Conservation (phyloP, 1,140 invertebrate species). For the Trialeurodes vaporariorum region DNA sequence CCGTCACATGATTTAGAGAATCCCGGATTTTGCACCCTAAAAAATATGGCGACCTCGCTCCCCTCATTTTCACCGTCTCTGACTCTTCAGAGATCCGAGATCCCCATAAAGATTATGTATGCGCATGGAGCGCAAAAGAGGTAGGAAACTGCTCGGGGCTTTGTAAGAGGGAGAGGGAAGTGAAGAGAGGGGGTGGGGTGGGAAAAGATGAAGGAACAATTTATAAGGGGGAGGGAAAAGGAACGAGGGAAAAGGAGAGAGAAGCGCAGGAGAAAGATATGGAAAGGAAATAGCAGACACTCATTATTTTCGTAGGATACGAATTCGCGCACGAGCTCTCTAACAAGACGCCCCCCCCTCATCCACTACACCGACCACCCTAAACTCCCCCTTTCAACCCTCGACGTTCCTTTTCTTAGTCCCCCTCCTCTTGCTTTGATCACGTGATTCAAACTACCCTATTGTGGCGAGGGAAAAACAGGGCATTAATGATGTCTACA, state of each 20-base stretch:
- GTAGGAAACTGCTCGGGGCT: background rate
- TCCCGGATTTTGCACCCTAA: too few relatives aligned
- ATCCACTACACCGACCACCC: too few relatives aligned
- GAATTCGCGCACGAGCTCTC: background rate
- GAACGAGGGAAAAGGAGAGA: background rate
- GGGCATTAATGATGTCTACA: background rate
- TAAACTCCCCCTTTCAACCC: too few relatives aligned
- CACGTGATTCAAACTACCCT: background rate
- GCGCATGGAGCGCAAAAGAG: background rate
- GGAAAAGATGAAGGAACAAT: background rate
- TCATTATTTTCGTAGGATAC: background rate
- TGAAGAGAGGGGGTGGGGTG: background rate
- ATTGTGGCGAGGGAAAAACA: background rate
- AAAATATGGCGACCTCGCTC: background rate
- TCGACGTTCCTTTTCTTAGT: background rate
- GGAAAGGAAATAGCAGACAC: background rate
- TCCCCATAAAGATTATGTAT: background rate
- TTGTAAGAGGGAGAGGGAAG: too few relatives aligned
- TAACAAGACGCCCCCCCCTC: background rate
- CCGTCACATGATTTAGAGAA: too few relatives aligned
- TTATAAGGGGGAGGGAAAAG: background rate
- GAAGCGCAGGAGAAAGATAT: background rate
- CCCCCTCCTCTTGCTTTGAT: background rate
- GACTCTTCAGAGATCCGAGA: background rate
- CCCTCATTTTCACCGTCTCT: background rate